Conservation (phyloP, 2,113 vertebrate genomes). For the western clawed frog (Xenopus tropicalis) region UCB_Xtro_10.0 CM004447.2:27201501-27202000, state of each 20-base stretch:
- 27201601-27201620: too few species aligned
- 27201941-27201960: neutral
- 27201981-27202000: neutral
- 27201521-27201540: neutral
- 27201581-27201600: too few species aligned
- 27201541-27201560: neutral
- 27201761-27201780: constrained; percentile 11
- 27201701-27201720: constrained; percentile 30
- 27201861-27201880: neutral
- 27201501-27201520: neutral
- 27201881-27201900: neutral
- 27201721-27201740: neutral
- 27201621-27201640: too few species aligned
- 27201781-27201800: constrained; percentile 7
- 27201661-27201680: constrained; percentile 15
- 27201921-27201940: neutral
- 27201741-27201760: constrained; percentile 17
- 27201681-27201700: constrained; percentile 22
- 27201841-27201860: neutral
- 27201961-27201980: neutral
- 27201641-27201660: neutral
- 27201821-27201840: neutral
- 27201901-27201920: neutral
- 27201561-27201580: too few species aligned
- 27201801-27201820: neutral